These are phyloP conservation scores for Aegithalos caudatus DNA, from an alignment of 2,113 vertebrate species.

Conservation along the genomic window DNA sequence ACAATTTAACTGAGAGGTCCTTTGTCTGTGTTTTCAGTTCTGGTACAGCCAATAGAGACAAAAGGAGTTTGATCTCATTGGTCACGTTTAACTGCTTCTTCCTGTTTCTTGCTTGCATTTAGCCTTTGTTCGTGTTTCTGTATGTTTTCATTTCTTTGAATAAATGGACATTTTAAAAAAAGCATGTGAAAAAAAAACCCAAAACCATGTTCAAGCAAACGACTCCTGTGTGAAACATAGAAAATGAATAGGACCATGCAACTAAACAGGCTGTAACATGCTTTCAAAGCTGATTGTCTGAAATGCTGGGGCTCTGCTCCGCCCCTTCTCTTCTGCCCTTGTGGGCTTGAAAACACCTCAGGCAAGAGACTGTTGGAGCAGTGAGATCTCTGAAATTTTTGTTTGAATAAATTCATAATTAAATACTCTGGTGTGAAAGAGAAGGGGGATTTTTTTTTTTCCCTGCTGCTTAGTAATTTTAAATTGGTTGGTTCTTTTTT, in stretches of 20 bases:
- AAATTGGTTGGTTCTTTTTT: constrained; percentile 10
- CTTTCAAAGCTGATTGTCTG: constrained; percentile 8
- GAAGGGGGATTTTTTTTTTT: neutral
- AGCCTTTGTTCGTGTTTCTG: neutral
- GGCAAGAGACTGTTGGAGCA: constrained; percentile 45
- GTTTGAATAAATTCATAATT: constrained; percentile 70
- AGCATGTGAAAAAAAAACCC: neutral
- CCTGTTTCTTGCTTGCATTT: neutral
- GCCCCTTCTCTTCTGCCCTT: constrained; percentile 15
- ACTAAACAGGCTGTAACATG: neutral
- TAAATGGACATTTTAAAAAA: neutral
- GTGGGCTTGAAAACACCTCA: constrained; percentile 43
- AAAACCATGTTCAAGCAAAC: neutral
- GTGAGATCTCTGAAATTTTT: constrained; percentile 50
- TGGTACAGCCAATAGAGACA: neutral
- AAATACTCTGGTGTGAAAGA: constrained; percentile 51
- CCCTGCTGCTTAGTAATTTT: constrained; percentile 29
- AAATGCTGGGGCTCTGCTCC: neutral
- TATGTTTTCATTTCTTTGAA: neutral
- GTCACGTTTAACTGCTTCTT: neutral
- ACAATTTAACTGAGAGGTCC: neutral
- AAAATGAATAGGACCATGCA: neutral
- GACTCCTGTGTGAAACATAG: neutral
- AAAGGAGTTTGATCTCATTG: neutral
- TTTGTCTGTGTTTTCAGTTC: constrained; percentile 17